These are phyloP conservation scores for Cancer borealis DNA, from an alignment of 2,888 invertebrate species.

Conservation along the genomic window DNA sequence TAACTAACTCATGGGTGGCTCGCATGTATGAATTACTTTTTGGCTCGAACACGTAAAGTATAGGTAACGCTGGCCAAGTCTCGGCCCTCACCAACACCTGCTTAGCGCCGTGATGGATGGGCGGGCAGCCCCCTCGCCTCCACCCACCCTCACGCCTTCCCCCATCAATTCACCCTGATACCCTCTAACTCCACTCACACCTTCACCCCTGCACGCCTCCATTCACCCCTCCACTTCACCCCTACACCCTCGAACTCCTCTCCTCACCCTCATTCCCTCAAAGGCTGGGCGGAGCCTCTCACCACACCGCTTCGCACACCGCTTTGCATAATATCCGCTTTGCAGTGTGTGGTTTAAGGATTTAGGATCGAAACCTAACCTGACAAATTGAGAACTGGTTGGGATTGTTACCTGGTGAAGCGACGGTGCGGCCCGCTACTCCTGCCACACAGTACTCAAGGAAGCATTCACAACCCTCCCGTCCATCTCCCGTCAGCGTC, in stretches of 20 bases:
- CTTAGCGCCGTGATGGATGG: neutral
- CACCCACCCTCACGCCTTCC: neutral
- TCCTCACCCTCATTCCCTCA: neutral
- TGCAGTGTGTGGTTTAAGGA: neutral
- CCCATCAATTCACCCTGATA: neutral
- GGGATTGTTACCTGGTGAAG: neutral
- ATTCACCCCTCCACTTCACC: neutral
- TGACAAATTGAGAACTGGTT: neutral
- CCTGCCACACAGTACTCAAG: neutral
- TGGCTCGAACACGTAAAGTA: neutral
- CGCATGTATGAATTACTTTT: neutral
- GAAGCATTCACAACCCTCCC: neutral
- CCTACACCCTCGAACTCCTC: neutral
- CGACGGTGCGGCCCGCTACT: neutral
- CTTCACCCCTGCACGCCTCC: neutral
- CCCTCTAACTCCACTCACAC: neutral
- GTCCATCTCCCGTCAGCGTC: neutral
- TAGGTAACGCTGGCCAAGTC: neutral
- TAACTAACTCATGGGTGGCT: neutral
- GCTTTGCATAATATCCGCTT: conserved; percentile 10
- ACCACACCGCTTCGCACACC: neutral
- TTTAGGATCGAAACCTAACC: conserved; percentile 4
- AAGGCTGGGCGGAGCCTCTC: neutral
- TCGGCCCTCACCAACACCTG: conserved; percentile 5
- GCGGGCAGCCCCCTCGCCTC: neutral